phyloP scores from a whole-genome alignment of 1,140 invertebrate species.

The Anastrepha ludens region DNA sequence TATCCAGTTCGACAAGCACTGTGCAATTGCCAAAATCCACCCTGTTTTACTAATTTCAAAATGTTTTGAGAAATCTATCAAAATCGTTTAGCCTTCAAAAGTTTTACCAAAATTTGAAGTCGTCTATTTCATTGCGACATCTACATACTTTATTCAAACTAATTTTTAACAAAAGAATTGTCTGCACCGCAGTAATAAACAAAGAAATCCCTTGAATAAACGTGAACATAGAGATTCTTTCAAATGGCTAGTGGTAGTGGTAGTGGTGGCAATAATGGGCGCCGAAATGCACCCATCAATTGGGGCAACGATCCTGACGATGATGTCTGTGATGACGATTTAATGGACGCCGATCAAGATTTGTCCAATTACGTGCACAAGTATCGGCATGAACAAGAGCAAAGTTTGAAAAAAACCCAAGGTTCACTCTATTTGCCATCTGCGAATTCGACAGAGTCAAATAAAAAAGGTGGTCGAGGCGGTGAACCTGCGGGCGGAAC shows the following conservation, averaged over 20 bases:
- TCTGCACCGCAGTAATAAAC: not conserved
- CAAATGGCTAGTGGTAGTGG: slow-evolving; percentile 55
- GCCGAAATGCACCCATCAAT: slow-evolving; percentile 26
- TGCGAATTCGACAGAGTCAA: not conserved
- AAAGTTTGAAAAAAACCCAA: slow-evolving; percentile 32
- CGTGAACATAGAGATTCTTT: not conserved
- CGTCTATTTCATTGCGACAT: not conserved
- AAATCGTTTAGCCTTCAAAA: slow-evolving; percentile 14
- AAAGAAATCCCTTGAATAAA: not conserved
- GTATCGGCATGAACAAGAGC: slow-evolving; percentile 41
- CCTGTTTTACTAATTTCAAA: slow-evolving; percentile 29
- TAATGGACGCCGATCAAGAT: slow-evolving; percentile 49
- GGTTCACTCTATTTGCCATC: not conserved
- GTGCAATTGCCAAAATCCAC: slow-evolving; percentile 15
- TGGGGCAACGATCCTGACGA: slow-evolving; percentile 22
- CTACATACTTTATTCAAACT: not conserved
- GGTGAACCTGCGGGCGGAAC: not conserved
- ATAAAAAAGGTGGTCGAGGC: slow-evolving; percentile 7
- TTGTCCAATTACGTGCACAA: slow-evolving; percentile 44
- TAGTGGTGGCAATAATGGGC: slow-evolving; percentile 43
- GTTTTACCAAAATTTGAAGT: slow-evolving; percentile 25
- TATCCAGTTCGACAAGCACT: not conserved
- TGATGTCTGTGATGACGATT: slow-evolving; percentile 41
- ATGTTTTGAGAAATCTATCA: slow-evolving; percentile 29
- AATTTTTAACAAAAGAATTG: slow-evolving; percentile 38